A percentile compares a stretch with the other conserved stretches of the same genome.
Evolutionary conservation across 64 coral and sea anemone species (phyloP).

Genomic region (Pocillopora verrucosa): DNA sequence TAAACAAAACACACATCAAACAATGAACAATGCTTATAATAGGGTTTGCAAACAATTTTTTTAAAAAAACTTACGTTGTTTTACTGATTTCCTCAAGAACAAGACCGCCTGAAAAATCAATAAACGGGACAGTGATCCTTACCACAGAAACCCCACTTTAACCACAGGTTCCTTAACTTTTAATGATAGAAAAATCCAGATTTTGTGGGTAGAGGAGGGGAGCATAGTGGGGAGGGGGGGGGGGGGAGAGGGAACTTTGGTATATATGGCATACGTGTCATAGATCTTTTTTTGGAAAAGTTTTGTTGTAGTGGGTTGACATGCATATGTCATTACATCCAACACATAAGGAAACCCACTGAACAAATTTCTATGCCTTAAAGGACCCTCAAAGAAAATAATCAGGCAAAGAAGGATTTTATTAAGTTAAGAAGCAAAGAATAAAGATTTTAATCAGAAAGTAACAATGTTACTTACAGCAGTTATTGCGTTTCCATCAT

Average conservation of each 20-base stretch:
- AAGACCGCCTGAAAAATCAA: slow-evolving; percentile 63
- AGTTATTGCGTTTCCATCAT: slow-evolving; percentile 94
- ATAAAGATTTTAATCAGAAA: neutral
- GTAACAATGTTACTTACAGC: slow-evolving; percentile 48
- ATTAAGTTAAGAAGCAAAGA: neutral
- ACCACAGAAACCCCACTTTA: neutral
- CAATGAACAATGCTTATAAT: neutral
- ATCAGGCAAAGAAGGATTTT: too few species aligned
- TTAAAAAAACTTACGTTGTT: slow-evolving; percentile 41
- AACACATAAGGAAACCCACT: too few species aligned
- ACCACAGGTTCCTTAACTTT: neutral
- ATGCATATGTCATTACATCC: too few species aligned
- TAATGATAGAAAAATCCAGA: too few species aligned
- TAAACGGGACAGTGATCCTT: neutral
- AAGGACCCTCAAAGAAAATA: too few species aligned
- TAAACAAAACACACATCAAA: neutral
- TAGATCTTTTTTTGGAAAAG: too few species aligned
- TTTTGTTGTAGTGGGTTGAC: too few species aligned
- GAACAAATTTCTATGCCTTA: too few species aligned
- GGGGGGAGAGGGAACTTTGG: too few species aligned
- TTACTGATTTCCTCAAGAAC: slow-evolving; percentile 83
- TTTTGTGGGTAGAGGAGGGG: too few species aligned
- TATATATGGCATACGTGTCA: too few species aligned
- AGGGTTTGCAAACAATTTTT: neutral
- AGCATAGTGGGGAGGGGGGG: too few species aligned